Base-by-base conservation (phyloP, 2,888 invertebrate species). In the Pomacea canaliculata region DNA sequence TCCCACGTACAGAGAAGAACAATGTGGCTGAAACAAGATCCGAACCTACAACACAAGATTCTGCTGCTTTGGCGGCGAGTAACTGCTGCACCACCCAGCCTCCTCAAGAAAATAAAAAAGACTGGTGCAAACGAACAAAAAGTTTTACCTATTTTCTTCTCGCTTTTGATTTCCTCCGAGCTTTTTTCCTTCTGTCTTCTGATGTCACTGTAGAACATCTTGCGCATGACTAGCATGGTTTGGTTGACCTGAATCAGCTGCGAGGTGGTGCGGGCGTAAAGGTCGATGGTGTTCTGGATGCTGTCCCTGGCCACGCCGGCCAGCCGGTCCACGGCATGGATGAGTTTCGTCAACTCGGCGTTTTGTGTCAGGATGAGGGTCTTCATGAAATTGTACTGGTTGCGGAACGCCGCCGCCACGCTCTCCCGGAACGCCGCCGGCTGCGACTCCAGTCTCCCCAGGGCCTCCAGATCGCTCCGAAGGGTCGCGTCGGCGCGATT, bases 351-450 rank as follows among this genome's bases (percentile, higher is more conserved):
- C 78, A 87, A 79, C 70, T 87, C 85, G 7, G 81, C 81, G 78
- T 86, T 87, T 72, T 85, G 84, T 7, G 85, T 80, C 63, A 86
- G 68, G 16, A 87, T 82, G 37, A 84, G 86, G 78, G 84, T 85
- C 23, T 85, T 80, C 71, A 87, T 83, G 78, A 85, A 87, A 60
- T 84, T 86, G 77, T 86, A 87, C 79, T 87, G 87, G 77, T 86
- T 87, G 48, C 82, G 82, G 69, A 87, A 78, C 16, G 87, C 85
- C 16, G 87, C 87, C 19, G 86, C 81, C 66, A 86, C 85, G 19
- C 84, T 70, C 37, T 77, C 77, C 51, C 73, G 56, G 9, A 68
- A 63, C 0, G 77, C 51, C 5, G 71, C 23, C 10, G 56, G 56
- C 48, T 49, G 46, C 9, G 62, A 37, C 18, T 56, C 56, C 9